Percentiles rank a stretch among this genome's conserved stretches.
Conservation (phyloP, 2,113 vertebrate species). For the Mus spicilegus region DNA sequence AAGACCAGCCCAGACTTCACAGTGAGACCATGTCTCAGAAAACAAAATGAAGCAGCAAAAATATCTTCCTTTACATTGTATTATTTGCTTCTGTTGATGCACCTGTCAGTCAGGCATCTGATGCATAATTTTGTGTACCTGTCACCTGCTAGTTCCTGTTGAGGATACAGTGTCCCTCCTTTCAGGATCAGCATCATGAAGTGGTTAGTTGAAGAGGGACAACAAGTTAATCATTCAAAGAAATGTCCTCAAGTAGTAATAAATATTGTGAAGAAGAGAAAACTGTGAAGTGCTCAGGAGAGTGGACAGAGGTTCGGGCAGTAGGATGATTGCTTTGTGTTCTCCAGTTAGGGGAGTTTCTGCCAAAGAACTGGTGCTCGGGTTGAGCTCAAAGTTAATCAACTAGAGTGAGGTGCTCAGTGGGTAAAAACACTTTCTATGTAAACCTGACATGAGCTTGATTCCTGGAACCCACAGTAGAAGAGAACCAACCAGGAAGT, state of each 20-base stretch:
- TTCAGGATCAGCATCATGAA: neutral
- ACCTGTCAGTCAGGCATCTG: neutral
- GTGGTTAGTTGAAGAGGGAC: neutral
- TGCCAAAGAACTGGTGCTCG: neutral
- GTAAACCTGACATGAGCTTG: neutral
- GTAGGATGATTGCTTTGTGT: neutral
- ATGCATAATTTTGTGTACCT: neutral
- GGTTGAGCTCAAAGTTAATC: neutral
- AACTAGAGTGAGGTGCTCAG: neutral
- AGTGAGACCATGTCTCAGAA: neutral
- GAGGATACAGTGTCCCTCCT: neutral
- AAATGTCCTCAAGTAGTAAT: neutral
- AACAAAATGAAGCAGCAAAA: neutral
- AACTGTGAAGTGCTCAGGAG: neutral
- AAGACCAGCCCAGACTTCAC: neutral
- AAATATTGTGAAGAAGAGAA: neutral
- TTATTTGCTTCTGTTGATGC: neutral
- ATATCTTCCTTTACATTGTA: neutral
- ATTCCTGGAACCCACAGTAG: neutral
- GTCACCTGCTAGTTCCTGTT: neutral
- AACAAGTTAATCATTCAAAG: neutral
- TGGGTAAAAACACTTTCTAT: neutral
- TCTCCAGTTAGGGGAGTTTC: neutral
- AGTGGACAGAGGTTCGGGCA: neutral
- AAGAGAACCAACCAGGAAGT: neutral